Evolutionary conservation across 2,888 invertebrate genomes (phyloP).

Genomic region (Macaria notata): DNA sequence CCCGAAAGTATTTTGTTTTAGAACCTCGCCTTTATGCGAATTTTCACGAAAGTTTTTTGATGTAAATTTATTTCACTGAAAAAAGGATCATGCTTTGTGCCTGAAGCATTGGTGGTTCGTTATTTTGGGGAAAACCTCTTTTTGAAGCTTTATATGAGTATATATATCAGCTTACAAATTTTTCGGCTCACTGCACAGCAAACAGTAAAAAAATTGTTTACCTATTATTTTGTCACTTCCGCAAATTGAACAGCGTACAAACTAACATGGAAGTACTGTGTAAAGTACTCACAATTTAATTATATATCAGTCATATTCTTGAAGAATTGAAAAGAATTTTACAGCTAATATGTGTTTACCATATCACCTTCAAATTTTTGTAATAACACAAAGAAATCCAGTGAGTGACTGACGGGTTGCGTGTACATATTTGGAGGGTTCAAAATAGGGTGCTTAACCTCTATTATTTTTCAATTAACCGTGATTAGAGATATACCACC

Average conservation of each 20-base stretch:
- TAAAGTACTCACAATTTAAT: no score
- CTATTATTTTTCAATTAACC: conserved; percentile 66
- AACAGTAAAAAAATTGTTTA: no score
- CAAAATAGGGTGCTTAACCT: conserved; percentile 49
- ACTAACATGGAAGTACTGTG: no score
- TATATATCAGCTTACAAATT: no score
- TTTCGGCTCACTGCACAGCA: no score
- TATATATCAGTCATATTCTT: no score
- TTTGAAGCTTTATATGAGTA: neutral
- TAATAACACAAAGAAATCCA: conserved; percentile 26
- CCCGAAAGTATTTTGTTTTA: conserved; percentile 14
- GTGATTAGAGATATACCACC: conserved; percentile 47
- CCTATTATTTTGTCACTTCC: no score
- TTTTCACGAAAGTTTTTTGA: conserved; percentile 9
- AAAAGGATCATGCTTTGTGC: conserved; percentile 1
- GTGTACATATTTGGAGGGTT: conserved; percentile 52
- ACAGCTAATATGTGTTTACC: no score
- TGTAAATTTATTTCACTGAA: conserved; percentile 6
- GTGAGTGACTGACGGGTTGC: conserved; percentile 54
- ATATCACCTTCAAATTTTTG: no score
- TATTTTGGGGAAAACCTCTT: neutral
- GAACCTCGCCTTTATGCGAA: conserved; percentile 7
- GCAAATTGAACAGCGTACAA: no score
- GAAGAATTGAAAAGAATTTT: no score
- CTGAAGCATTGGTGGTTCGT: neutral